A percentile compares a stretch with the other conserved stretches of the same genome.
phyloP scores from a whole-genome alignment of 1,140 invertebrate species.

The Camponotus vicinus region DNA sequence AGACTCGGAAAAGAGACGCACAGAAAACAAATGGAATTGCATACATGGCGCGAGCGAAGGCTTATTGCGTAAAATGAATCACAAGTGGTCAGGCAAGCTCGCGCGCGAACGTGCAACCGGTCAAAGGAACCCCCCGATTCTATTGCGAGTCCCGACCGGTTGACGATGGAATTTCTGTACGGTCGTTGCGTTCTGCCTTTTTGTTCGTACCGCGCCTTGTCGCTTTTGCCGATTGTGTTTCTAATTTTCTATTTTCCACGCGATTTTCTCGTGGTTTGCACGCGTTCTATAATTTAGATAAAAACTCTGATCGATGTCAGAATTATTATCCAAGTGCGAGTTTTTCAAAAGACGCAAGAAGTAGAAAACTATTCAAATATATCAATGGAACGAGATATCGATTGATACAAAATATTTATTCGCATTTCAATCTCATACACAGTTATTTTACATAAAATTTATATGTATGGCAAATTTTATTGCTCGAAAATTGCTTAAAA shows the following conservation, averaged over 20 bases:
- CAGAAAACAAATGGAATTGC: conserved; percentile 75
- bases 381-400: neutral
- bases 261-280: neutral
- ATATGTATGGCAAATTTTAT: neutral
- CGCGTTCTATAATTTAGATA: neutral
- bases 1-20: conserved; percentile 61
- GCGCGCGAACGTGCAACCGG: conserved; percentile 74
- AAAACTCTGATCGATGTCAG: neutral
- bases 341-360: neutral
- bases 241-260: conserved; percentile 19
- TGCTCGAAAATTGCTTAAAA: neutral
- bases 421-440: neutral
- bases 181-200: conserved; percentile 54
- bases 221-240: conserved; percentile 43
- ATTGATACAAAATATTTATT: neutral
- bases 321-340: neutral
- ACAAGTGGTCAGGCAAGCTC: conserved; percentile 77
- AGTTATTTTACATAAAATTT: conserved; percentile 4
- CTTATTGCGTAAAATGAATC: conserved; percentile 79
- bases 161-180: conserved; percentile 74
- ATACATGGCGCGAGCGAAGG: conserved; percentile 71
- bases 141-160: conserved; percentile 67
- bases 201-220: conserved; percentile 52
- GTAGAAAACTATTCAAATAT: neutral
- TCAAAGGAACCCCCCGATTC: conserved; percentile 66